Conservation (phyloP, 2,888 invertebrate genomes). For the Sesia apiformis region DNA sequence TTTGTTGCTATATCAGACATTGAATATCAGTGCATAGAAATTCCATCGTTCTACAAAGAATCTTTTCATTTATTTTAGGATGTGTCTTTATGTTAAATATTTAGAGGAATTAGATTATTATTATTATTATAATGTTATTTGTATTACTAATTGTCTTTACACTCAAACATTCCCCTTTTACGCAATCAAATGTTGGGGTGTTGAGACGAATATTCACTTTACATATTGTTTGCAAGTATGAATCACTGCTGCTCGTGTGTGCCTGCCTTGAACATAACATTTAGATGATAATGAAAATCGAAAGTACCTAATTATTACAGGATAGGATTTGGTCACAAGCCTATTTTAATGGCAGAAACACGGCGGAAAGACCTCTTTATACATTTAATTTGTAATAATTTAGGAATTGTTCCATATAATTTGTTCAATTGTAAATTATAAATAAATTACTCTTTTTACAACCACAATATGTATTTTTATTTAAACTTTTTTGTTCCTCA, state of each 20-base stretch:
- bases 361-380: constrained; percentile 19
- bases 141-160: constrained; percentile 67
- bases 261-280: constrained; percentile 23
- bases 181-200: constrained; percentile 39
- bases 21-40: constrained; percentile 26
- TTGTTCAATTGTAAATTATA: constrained; percentile 66
- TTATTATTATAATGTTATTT: constrained; percentile 60
- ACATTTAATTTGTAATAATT: constrained; percentile 40
- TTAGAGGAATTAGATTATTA: constrained; percentile 67
- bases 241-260: constrained; percentile 28
- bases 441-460: constrained; percentile 72
- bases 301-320: constrained; percentile 27
- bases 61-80: constrained; percentile 59
- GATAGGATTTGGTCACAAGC: constrained; percentile 43
- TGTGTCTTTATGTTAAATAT: constrained; percentile 64
- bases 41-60: constrained; percentile 42
- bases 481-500: background rate
- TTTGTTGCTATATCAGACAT: constrained; percentile 4
- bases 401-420: constrained; percentile 41
- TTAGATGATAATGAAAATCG: constrained; percentile 13
- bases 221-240: constrained; percentile 27
- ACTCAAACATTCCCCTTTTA: constrained; percentile 46
- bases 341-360: constrained; percentile 24
- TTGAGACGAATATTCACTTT: constrained; percentile 19
- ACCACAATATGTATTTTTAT: constrained; percentile 13